phyloP scores from a whole-genome alignment of 1,140 invertebrate genomes.

The Hirudo medicinalis region DNA sequence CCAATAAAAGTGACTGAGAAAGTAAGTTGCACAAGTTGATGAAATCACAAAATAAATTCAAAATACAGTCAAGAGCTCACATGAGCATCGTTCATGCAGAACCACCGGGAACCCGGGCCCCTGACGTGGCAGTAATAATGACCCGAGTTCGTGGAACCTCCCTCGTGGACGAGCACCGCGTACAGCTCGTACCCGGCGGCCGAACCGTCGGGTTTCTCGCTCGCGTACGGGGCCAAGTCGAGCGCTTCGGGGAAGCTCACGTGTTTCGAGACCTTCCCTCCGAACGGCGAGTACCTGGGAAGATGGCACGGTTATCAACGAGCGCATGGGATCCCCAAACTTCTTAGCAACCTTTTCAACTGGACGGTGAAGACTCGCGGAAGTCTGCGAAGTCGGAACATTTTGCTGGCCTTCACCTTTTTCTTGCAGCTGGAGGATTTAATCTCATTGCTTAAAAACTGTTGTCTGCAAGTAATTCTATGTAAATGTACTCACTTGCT shows the following conservation, averaged over 20 bases:
- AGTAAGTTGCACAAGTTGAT: too few species aligned
- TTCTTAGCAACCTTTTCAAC: slow-evolving; percentile 59
- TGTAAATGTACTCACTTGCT: not conserved
- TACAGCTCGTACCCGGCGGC: slow-evolving; percentile 41
- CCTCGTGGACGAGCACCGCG: slow-evolving; percentile 38
- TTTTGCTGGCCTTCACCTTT: slow-evolving; percentile 79
- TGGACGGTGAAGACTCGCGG: slow-evolving; percentile 87
- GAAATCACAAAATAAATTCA: not conserved
- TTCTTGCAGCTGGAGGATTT: slow-evolving; percentile 57
- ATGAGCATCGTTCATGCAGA: slow-evolving; percentile 65
- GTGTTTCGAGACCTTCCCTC: slow-evolving; percentile 54
- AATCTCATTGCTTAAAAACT: not conserved
- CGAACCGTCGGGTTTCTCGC: slow-evolving; percentile 33
- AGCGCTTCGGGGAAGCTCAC: slow-evolving; percentile 56
- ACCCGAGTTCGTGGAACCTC: slow-evolving; percentile 33
- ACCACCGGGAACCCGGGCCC: slow-evolving; percentile 65
- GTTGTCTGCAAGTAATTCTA: not conserved
- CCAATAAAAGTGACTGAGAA: too few species aligned
- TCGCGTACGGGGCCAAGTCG: slow-evolving; percentile 54
- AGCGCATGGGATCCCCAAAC: not conserved
- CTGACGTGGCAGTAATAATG: slow-evolving; percentile 55
- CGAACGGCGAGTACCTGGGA: slow-evolving; percentile 26
- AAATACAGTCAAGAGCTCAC: slow-evolving; percentile 41
- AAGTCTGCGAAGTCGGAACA: slow-evolving; percentile 73
- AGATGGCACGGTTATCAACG: not conserved